Conservation (phyloP, 2,113 vertebrate genomes). For the Neolamprologus variostigma region DNA sequence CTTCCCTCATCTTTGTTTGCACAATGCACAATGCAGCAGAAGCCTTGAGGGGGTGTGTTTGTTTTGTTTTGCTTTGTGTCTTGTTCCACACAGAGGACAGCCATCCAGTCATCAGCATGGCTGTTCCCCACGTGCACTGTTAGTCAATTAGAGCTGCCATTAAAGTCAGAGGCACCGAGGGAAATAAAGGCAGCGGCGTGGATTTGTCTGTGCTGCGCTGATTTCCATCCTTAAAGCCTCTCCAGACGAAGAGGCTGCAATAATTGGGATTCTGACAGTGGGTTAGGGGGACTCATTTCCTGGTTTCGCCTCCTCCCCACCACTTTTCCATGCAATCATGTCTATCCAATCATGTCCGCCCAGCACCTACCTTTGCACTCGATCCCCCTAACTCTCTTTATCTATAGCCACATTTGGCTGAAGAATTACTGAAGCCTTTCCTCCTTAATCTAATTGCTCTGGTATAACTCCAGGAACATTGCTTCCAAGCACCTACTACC, state of each 20-base stretch:
- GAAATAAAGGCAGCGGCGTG: conserved; percentile 56
- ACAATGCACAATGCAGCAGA: conserved; percentile 39
- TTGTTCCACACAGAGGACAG: conserved; percentile 41
- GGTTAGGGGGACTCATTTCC: conserved; percentile 49
- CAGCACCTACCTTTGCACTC: conserved; percentile 29
- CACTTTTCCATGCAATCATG: conserved; percentile 35
- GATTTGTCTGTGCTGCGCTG: conserved; percentile 34
- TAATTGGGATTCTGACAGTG: conserved; percentile 57
- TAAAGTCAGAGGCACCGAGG: conserved; percentile 55
- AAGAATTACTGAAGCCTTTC: conserved; percentile 38
- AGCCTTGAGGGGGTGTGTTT: conserved; percentile 41
- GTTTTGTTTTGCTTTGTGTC: conserved; percentile 52
- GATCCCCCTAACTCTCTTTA: conserved; percentile 39
- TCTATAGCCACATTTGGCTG: conserved; percentile 18
- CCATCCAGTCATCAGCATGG: conserved; percentile 38
- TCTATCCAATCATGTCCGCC: conserved; percentile 35
- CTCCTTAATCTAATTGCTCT: conserved; percentile 44
- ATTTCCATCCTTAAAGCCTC: conserved; percentile 58
- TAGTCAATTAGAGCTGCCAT: conserved; percentile 68
- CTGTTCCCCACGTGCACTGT: conserved; percentile 36
- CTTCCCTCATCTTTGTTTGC: conserved; percentile 35
- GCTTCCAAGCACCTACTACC: not conserved
- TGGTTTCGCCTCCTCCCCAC: conserved; percentile 17
- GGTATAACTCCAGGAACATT: conserved; percentile 6
- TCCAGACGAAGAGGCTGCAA: conserved; percentile 52